phyloP scores from a whole-genome alignment of 2,113 vertebrate genomes.

The Carassius carassius region DNA sequence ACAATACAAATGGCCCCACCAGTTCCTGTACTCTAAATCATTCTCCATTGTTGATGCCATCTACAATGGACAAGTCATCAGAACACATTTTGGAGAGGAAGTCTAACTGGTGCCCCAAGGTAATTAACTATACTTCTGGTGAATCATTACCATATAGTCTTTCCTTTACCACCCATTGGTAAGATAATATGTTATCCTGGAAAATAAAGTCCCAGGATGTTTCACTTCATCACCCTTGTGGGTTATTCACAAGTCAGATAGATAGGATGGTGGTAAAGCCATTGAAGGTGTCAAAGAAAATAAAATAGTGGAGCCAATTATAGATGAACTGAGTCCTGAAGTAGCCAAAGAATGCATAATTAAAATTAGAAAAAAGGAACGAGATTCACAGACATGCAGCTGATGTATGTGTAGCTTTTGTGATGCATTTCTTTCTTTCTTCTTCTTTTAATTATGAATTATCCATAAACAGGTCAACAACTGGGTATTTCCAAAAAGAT shows the following conservation, averaged over 20 bases:
- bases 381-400: neutral
- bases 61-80: neutral
- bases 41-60: neutral
- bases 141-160: conserved; percentile 10
- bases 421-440: too few relatives aligned
- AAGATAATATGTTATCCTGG: neutral
- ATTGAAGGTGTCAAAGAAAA: neutral
- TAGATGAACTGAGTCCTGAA: neutral
- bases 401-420: too few relatives aligned
- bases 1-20: conserved; percentile 8
- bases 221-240: neutral
- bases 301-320: neutral
- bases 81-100: neutral
- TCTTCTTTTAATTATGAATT: too few relatives aligned
- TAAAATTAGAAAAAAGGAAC: neutral
- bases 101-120: neutral
- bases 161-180: neutral
- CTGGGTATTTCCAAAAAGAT: too few relatives aligned
- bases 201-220: neutral
- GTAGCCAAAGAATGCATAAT: neutral
- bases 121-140: neutral
- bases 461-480: too few relatives aligned
- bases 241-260: neutral
- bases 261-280: neutral
- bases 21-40: conserved; percentile 30